These are phyloP conservation scores for Lynx canadensis DNA, from an alignment of 2,113 vertebrate genomes.

Conservation along the genomic window DNA sequence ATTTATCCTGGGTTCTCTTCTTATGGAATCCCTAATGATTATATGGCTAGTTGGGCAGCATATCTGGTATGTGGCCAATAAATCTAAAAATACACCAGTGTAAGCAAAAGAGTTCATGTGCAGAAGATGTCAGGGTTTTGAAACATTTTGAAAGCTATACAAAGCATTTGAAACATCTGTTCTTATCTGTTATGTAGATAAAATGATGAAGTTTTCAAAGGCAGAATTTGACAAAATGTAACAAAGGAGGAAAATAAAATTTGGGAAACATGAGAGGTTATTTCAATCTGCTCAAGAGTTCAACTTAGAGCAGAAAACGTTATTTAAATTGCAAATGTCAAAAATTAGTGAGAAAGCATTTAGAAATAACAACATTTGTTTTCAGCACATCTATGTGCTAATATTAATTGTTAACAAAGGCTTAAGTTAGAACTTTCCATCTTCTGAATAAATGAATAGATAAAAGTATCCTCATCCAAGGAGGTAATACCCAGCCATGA, in stretches of 20 bases:
- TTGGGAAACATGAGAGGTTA: neutral
- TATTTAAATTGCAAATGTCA: neutral
- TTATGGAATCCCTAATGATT: neutral
- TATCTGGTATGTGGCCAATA: neutral
- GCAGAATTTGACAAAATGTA: slow-evolving; percentile 19
- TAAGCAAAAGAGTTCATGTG: neutral
- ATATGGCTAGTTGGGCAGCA: neutral
- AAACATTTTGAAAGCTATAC: neutral
- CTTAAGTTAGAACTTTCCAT: neutral
- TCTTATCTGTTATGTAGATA: neutral
- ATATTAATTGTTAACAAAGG: slow-evolving; percentile 16
- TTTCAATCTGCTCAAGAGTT: slow-evolving; percentile 40
- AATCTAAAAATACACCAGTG: neutral
- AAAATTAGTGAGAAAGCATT: neutral
- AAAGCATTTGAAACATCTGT: neutral
- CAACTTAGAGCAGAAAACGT: slow-evolving; percentile 19
- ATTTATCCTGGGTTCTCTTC: neutral
- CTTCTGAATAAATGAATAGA: slow-evolving; percentile 42
- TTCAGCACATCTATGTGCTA: neutral
- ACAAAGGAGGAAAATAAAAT: neutral
- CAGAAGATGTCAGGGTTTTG: neutral
- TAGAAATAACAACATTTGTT: neutral
- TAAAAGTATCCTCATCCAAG: neutral
- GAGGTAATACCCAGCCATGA: neutral
- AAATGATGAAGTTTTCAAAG: slow-evolving; percentile 33